A percentile compares a stretch with the other conserved stretches of the same genome.
Evolutionary conservation across 2,797 vertebrate genomes (phyloP).

Genomic region (Protonibea diacanthus): DNA sequence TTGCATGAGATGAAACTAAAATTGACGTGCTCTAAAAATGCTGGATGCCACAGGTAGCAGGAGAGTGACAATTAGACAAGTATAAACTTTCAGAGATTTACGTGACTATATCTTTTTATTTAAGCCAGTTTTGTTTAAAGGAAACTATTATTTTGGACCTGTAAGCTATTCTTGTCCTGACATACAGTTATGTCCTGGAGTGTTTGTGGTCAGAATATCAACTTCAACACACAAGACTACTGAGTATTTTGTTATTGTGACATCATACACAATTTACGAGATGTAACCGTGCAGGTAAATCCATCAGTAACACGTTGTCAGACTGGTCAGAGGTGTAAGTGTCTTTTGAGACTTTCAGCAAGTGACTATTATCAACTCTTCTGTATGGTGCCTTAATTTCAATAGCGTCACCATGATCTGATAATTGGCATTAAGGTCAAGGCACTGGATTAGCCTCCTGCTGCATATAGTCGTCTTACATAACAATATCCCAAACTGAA

Average conservation of each 20-base stretch:
- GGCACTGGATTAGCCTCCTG: slow-evolving; percentile 78
- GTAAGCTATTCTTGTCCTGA: too few species aligned
- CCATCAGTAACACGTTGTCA: background rate
- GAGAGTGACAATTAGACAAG: background rate
- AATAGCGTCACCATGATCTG: slow-evolving; percentile 77
- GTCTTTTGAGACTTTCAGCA: background rate
- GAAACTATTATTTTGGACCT: background rate
- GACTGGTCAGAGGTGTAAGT: background rate
- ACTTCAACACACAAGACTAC: background rate
- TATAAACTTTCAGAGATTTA: background rate
- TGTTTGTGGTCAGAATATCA: slow-evolving; percentile 6
- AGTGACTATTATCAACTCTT: slow-evolving; percentile 34
- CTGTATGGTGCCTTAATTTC: slow-evolving; percentile 66
- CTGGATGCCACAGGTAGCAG: background rate
- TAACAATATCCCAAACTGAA: slow-evolving; percentile 74
- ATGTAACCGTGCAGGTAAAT: background rate
- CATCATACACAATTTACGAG: background rate
- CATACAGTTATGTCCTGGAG: too few species aligned
- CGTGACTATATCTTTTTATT: background rate
- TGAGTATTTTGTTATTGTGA: background rate
- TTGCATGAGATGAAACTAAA: background rate
- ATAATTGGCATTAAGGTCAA: slow-evolving; percentile 85
- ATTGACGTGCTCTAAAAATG: background rate
- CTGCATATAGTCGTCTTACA: slow-evolving; percentile 83
- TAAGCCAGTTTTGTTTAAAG: background rate